phyloP scores from a whole-genome alignment of 2,113 vertebrate genomes.

The Azemiops feae region DNA sequence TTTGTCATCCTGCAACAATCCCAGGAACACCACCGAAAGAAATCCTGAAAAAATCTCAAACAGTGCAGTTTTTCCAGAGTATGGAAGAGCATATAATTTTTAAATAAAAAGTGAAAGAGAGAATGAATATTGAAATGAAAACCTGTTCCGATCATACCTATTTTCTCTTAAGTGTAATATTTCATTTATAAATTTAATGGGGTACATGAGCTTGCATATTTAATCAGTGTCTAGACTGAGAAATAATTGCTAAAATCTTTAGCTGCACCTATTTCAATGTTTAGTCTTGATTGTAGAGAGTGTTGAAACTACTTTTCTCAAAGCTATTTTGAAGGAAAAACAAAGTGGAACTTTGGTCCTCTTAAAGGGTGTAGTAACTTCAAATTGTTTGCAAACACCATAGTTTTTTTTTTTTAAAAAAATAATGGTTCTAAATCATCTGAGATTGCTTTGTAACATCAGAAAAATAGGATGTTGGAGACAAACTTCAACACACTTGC shows the following conservation, averaged over 20 bases:
- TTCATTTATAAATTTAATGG: not conserved
- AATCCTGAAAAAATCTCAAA: not conserved
- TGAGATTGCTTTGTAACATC: not conserved
- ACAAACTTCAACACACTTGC: not conserved
- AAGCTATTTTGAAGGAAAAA: not conserved
- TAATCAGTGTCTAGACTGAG: not conserved
- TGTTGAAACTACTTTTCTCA: not conserved
- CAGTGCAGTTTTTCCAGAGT: not conserved
- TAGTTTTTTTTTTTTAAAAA: not conserved
- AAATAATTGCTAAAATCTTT: not conserved
- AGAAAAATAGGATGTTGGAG: not conserved
- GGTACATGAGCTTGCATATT: not conserved
- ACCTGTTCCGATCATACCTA: not conserved
- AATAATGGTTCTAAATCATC: not conserved
- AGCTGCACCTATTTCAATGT: not conserved
- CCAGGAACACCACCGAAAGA: not conserved
- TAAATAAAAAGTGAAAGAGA: not conserved
- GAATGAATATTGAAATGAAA: not conserved
- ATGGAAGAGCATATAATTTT: not conserved
- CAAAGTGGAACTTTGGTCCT: not conserved
- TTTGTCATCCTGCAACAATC: not conserved
- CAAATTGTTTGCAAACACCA: not conserved
- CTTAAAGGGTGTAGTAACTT: not conserved
- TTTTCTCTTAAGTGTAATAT: not conserved
- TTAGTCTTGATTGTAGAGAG: not conserved